A percentile compares a stretch with the other conserved stretches of the same genome.
phyloP scores from a whole-genome alignment of 2,888 invertebrate genomes.

The Coremacera marginata region DNA sequence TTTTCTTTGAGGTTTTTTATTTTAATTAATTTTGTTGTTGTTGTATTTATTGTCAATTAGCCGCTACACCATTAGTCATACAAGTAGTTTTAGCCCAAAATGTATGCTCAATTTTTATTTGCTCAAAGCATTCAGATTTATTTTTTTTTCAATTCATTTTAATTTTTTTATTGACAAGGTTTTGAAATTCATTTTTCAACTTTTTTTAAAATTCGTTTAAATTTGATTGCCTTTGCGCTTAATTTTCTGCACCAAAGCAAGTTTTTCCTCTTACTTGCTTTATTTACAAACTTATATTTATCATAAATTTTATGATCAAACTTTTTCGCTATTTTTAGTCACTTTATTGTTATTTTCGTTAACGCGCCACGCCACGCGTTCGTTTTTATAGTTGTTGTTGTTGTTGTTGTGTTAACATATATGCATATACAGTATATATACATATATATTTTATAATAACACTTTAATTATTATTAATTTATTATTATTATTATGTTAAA shows the following conservation, averaged over 20 bases:
- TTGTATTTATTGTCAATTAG: slow-evolving; percentile 6
- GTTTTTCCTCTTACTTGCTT: not conserved
- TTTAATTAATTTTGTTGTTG: slow-evolving; percentile 15
- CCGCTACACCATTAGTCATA: too few relatives aligned
- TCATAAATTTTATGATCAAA: not conserved
- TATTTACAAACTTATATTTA: not conserved
- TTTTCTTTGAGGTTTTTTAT: too few relatives aligned
- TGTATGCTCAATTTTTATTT: slow-evolving; percentile 43
- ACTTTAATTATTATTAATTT: slow-evolving; percentile 41
- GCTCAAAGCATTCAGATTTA: slow-evolving; percentile 38
- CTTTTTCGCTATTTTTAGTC: not conserved
- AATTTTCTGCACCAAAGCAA: slow-evolving; percentile 19
- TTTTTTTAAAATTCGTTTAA: not conserved
- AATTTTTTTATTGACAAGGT: slow-evolving; percentile 41
- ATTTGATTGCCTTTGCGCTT: too few relatives aligned
- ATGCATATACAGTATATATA: slow-evolving; percentile 18
- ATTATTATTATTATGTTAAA: slow-evolving; percentile 28
- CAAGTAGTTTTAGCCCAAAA: too few relatives aligned
- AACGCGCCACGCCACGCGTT: slow-evolving; percentile 20
- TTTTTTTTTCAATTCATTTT: slow-evolving; percentile 42
- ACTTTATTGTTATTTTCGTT: slow-evolving; percentile 15
- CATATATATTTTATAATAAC: too few relatives aligned
- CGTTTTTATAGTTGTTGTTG: slow-evolving; percentile 45
- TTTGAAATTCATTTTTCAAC: slow-evolving; percentile 23
- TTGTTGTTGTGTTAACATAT: slow-evolving; percentile 37